Percentiles rank a stretch among this genome's conserved stretches.
phyloP scores from a whole-genome alignment of 2,888 invertebrate genomes.

The Himalopsyche japonica region DNA sequence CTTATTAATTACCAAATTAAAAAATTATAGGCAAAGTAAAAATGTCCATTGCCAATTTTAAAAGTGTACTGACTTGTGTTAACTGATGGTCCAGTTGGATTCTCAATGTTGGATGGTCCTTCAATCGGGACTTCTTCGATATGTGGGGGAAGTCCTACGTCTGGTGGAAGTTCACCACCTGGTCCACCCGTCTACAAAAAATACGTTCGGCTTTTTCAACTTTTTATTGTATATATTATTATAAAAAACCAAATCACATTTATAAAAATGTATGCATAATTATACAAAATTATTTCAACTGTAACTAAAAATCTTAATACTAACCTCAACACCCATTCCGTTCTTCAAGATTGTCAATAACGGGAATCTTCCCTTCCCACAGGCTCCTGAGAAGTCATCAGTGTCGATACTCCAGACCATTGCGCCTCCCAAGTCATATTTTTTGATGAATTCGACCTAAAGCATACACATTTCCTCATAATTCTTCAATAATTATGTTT shows the following conservation, averaged over 20 bases:
- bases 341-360: conserved; percentile 5
- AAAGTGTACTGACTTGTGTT: not conserved
- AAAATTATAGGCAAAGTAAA: not conserved
- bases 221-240: no score
- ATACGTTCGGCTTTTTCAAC: not conserved
- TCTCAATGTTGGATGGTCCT: not conserved
- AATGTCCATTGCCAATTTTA: not conserved
- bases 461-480: not conserved
- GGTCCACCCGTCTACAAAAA: not conserved
- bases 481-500: no score
- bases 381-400: conserved; percentile 62
- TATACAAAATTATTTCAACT: no score
- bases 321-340: not conserved
- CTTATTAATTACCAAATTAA: not conserved
- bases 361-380: conserved; percentile 44
- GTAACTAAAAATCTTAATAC: not conserved
- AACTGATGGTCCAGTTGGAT: not conserved
- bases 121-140: not conserved
- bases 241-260: no score
- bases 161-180: not conserved
- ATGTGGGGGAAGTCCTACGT: not conserved
- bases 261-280: no score
- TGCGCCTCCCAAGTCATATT: conserved; percentile 54
- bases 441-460: conserved; percentile 18
- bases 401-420: conserved; percentile 68